Conservation (phyloP, 2,888 invertebrate genomes). For the Romanomermis culicivorax region DNA sequence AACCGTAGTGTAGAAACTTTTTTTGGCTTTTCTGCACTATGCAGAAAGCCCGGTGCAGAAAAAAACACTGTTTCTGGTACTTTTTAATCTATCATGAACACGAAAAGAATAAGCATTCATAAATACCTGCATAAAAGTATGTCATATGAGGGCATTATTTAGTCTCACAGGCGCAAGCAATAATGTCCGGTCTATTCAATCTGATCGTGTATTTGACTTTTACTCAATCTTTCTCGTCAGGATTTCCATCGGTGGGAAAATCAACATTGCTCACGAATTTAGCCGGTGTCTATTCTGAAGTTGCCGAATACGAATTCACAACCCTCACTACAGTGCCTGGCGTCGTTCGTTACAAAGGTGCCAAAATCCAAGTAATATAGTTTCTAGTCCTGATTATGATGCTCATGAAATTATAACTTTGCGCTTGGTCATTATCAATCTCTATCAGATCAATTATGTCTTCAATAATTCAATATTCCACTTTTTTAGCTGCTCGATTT, state of each 20-base stretch:
- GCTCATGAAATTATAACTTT: background rate
- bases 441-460: background rate
- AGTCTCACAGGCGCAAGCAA: no score
- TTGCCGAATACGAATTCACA: constrained; percentile 97
- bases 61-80: no score
- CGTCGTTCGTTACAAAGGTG: constrained; percentile 68
- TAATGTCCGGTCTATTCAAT: no score
- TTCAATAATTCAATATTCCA: background rate
- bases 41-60: no score
- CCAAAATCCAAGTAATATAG: constrained; percentile 65
- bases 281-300: constrained; percentile 98
- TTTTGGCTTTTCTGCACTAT: no score
- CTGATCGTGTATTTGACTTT: no score
- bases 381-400: background rate
- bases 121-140: no score
- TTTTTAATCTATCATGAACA: no score
- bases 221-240: no score
- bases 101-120: no score
- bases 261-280: constrained; percentile 85
- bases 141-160: no score
- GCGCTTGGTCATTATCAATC: background rate
- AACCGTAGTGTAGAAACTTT: no score
- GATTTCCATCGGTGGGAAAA: constrained; percentile 97
- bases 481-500: constrained; percentile 63
- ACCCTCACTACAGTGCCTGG: constrained; percentile 97